Conservation (phyloP, 2,797 vertebrate genomes). For the Cyclopterus lumpus region DNA sequence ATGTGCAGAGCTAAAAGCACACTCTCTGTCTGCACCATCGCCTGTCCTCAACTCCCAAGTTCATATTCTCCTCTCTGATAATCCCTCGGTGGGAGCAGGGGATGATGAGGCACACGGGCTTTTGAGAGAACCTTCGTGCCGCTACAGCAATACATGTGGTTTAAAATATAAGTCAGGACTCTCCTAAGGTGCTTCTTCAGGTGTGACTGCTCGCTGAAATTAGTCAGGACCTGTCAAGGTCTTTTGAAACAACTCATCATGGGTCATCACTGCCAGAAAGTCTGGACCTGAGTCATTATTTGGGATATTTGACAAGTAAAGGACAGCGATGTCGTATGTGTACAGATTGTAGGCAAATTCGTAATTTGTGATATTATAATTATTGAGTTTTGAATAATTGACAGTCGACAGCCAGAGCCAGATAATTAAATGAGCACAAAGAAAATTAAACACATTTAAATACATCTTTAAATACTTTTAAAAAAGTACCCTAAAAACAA, state of each 20-base stretch:
- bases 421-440: neutral
- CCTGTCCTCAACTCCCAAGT: slow-evolving; percentile 19
- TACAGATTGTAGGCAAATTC: too few species aligned
- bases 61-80: slow-evolving; percentile 36
- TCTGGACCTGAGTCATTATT: neutral
- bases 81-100: slow-evolving; percentile 29
- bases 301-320: neutral
- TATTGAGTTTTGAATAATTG: too few species aligned
- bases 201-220: slow-evolving; percentile 4
- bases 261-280: neutral
- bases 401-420: too few species aligned
- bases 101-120: slow-evolving; percentile 29
- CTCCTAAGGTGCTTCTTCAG: neutral
- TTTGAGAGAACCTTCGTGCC: slow-evolving; percentile 22
- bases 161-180: slow-evolving; percentile 6
- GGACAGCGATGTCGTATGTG: too few species aligned
- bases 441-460: neutral
- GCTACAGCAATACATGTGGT: neutral
- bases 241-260: neutral
- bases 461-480: neutral
- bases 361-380: too few species aligned
- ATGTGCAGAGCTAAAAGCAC: slow-evolving; percentile 5
- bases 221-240: neutral
- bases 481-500: neutral
- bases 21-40: slow-evolving; percentile 14